Evolutionary conservation across 2,797 vertebrate genomes (phyloP).

Genomic region (Graptemys geographica): DNA sequence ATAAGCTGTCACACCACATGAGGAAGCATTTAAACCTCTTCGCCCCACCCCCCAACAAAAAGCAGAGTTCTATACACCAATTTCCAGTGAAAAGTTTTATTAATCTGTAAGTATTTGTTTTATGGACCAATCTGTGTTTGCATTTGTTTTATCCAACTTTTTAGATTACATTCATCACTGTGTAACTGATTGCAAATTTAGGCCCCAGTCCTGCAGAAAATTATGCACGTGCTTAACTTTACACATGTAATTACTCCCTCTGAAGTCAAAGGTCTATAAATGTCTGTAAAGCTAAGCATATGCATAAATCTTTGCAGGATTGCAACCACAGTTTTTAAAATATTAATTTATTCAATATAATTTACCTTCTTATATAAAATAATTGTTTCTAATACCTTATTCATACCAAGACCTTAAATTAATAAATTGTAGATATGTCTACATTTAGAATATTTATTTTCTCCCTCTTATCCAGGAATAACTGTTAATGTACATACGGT

Average conservation of each 20-base stretch:
- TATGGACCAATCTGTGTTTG: constrained; percentile 22
- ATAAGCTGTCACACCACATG: constrained; percentile 22
- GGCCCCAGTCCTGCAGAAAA: background rate
- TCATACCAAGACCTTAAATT: constrained; percentile 20
- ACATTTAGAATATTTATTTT: constrained; percentile 8
- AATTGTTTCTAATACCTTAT: constrained; percentile 33
- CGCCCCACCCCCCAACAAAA: background rate
- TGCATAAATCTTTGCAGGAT: constrained; percentile 28
- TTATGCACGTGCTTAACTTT: constrained; percentile 32
- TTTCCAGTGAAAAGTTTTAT: background rate
- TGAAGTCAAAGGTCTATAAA: constrained; percentile 27
- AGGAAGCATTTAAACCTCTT: background rate
- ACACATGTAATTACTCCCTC: constrained; percentile 3
- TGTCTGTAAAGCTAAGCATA: background rate
- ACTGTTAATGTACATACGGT: background rate
- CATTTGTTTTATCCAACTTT: constrained; percentile 23
- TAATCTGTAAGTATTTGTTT: background rate
- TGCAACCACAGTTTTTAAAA: constrained; percentile 46
- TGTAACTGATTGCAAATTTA: background rate
- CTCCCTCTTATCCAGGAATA: constrained; percentile 35
- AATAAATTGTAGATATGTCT: constrained; percentile 32
- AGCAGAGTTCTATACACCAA: background rate
- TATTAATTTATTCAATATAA: constrained; percentile 21
- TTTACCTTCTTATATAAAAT: background rate
- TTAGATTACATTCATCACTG: constrained; percentile 46